Evolutionary conservation across 2,888 invertebrate species (phyloP), one percentile per base, ranked within the genome.

Genomic region (Campaea margaritaria): DNA sequence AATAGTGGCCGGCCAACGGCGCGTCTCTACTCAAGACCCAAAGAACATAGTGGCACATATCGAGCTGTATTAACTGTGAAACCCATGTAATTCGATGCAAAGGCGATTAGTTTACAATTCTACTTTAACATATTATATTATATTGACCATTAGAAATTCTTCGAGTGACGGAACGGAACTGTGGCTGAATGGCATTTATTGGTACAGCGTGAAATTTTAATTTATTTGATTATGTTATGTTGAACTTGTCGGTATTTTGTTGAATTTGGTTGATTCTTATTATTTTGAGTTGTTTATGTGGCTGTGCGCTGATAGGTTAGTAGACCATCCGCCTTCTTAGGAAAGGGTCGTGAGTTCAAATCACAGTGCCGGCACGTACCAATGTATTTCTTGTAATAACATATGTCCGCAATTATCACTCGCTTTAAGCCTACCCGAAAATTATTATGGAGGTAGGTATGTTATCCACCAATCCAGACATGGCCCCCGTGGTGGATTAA

Each of bases 11-110:
- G 21, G 21, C 2, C 12, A 13, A 13, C 0, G 14, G 14, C 15
- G 13, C 54, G 53, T 46, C 54, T 46, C 53, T 53, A 48, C 9
- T n/a, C 0, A 15, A 21, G n/a, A 12, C 15, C 27, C 16, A 14
- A n/a, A 16, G 8, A 47, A 52, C 27, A 36, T 44, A 28, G 45
- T 49, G 45, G 34, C 16, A 41, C 41, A 53, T n/a, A 50, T n/a
- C 27, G 28, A 21, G 21, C 28, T 27, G 46, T 51, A 55, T 55
- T 60, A 46, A 51, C 55, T 55, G 54, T 55, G 60, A 50, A 51
- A 36, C 51, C 46, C 46, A 55, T 60, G 60, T 50, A 55, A 60
- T 47, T 46, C 50, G 60, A 59, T 42, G 54, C 59, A 59, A 50
- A 59, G 49, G 36, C 59, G 49, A 60, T 60, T 55, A 55, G 14